Percentiles rank a stretch among this genome's conserved stretches.
phyloP scores from a whole-genome alignment of 2,113 vertebrate genomes.

The Ellobius talpinus region DNA sequence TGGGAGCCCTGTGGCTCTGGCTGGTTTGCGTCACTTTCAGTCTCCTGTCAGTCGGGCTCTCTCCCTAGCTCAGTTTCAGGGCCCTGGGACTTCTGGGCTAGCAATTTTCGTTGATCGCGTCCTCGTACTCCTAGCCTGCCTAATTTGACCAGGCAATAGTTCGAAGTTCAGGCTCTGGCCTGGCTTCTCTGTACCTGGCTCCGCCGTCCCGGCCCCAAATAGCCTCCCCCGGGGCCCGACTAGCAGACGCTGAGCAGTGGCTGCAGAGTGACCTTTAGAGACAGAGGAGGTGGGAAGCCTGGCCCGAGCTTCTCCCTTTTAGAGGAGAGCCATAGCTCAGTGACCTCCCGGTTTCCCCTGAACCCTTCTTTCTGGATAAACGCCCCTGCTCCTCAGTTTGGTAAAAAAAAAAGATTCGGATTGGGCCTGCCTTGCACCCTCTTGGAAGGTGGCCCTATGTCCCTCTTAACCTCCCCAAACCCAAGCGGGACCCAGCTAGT shows the following conservation, averaged over 20 bases:
- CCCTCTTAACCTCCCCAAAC: not conserved
- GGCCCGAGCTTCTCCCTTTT: not conserved
- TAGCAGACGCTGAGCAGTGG: not conserved
- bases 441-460: slow-evolving; percentile 22
- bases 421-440: slow-evolving; percentile 7
- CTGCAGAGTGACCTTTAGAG: slow-evolving; percentile 77
- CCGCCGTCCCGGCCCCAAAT: slow-evolving; percentile 56
- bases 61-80: not conserved
- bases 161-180: slow-evolving; percentile 69
- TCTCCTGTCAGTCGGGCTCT: not conserved
- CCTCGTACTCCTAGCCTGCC: not conserved
- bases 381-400: not conserved
- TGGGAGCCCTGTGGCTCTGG: not conserved
- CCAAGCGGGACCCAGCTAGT: not conserved
- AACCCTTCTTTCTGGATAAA: not conserved
- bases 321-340: not conserved
- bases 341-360: not conserved
- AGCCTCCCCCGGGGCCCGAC: slow-evolving; percentile 54
- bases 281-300: not conserved
- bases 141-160: slow-evolving; percentile 32
- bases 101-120: slow-evolving; percentile 41
- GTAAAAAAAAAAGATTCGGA: not conserved
- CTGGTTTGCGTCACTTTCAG: not conserved
- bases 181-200: slow-evolving; percentile 73
- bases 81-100: slow-evolving; percentile 17